These are phyloP conservation scores for Plebejus melissa DNA, from an alignment of 2,888 invertebrate species.

Conservation along the genomic window DNA sequence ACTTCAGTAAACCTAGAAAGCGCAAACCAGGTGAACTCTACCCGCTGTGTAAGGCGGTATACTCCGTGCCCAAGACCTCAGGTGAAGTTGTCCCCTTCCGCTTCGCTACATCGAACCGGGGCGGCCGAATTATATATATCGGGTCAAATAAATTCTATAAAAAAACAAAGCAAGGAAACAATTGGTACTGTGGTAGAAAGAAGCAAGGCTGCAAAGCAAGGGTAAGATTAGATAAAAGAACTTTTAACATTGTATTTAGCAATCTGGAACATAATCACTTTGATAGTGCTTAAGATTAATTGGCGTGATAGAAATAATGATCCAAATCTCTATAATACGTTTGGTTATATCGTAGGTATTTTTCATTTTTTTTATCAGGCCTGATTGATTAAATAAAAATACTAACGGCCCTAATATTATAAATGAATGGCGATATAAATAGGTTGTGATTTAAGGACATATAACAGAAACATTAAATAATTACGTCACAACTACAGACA, in stretches of 20 bases:
- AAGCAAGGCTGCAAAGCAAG: background rate
- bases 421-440: background rate
- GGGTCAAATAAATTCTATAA: slow-evolving; percentile 2
- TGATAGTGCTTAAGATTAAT: background rate
- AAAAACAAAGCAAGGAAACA: background rate
- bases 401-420: too few species aligned
- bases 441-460: too few species aligned
- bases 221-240: background rate
- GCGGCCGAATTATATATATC: background rate
- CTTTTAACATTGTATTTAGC: background rate
- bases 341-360: too few species aligned
- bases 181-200: slow-evolving; percentile 17
- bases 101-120: background rate
- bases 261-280: background rate
- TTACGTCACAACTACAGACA: too few species aligned
- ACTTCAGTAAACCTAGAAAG: background rate
- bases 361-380: too few species aligned
- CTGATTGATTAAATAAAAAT: too few species aligned
- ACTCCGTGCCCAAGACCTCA: background rate
- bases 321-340: background rate
- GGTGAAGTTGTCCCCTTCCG: background rate
- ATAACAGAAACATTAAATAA: too few species aligned
- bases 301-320: background rate
- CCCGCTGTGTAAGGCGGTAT: background rate
- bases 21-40: background rate